phyloP scores from a whole-genome alignment of 2,113 vertebrate genomes.

The Diglossa brunneiventris region DNA sequence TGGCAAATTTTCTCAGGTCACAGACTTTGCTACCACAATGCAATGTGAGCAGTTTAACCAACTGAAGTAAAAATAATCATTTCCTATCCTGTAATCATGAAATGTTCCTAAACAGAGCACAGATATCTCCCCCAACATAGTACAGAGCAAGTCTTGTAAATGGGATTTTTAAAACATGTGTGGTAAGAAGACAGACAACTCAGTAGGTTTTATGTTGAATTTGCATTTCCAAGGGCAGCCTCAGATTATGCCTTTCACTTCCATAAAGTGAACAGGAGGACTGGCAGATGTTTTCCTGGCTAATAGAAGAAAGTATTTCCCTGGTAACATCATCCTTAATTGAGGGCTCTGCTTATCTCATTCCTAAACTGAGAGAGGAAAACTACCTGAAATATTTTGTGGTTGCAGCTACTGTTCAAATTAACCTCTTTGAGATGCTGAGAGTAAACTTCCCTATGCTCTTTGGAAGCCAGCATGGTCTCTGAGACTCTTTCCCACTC shows the following conservation, averaged over 20 bases:
- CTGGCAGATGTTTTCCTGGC: not conserved
- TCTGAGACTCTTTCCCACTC: not conserved
- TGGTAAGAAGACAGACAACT: not conserved
- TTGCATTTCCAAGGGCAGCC: not conserved
- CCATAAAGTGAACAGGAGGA: not conserved
- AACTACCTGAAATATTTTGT: not conserved
- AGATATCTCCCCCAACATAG: not conserved
- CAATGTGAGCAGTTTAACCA: not conserved
- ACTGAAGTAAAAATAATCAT: constrained; percentile 9
- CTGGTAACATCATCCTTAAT: not conserved
- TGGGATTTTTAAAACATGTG: not conserved
- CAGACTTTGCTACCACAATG: not conserved
- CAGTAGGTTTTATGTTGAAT: not conserved
- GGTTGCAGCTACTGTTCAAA: not conserved
- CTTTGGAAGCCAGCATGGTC: not conserved
- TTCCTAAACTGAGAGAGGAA: not conserved
- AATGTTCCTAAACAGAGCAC: not conserved
- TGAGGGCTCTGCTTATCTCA: not conserved
- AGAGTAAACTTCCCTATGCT: not conserved
- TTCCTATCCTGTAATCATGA: constrained; percentile 2
- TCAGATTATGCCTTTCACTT: not conserved
- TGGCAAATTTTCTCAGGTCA: constrained; percentile 44
- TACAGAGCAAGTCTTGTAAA: not conserved
- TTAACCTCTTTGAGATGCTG: not conserved
- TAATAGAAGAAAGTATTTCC: not conserved